Base-by-base conservation (phyloP, 2,888 invertebrate genomes). In the Magallana nippona region DNA sequence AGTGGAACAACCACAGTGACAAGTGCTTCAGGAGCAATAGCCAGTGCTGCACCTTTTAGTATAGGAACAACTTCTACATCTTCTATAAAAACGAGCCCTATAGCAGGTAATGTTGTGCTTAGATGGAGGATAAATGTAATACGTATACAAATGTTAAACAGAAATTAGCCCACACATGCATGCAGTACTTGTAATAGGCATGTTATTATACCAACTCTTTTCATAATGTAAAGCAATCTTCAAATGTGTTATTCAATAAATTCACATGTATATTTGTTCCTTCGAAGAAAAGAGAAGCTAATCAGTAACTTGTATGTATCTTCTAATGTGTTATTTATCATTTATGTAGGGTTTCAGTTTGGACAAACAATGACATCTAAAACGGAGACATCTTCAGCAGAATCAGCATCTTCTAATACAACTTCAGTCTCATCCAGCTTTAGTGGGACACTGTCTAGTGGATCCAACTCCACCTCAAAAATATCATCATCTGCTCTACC, bases 321-420 rank as follows among this genome's bases (percentile, higher is more conserved):
- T 44, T 44, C 8, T 44, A 44, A 44, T 8, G 8, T 44, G 44
- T 44, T 8, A 44, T 44, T 13, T 27, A 15, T 11, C 19, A 11
- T 22, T 71, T 2, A 27, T 71, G 71, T 15, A 71, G 71, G 71
- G 22, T 32, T 71, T 71, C 71, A 71, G 71, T 71, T 71, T 71
- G 71, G 71, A 71, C 71, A 71, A 27, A 2, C 71, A 71, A 22
- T 27, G 19, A 19, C 2, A 1, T 19, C 13, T n/a, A n/a, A 17
- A 15, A 22, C 44, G 2, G 62, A 15, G 13, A 79, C 56, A 19
- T 57, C 10, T 57, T 32, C 27, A 15, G n/a, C 32, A 19, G 60
- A 55, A 27, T 55, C 32, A 63, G 22, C 63, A 10, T 44, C 8
- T 44, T 44, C 44, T 8, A 44, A 44, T 44, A 44, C 32, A 11